A percentile compares a stretch with the other conserved stretches of the same genome.
Evolutionary conservation across 2,113 vertebrate species (phyloP).

Genomic region (Monopterus albus): DNA sequence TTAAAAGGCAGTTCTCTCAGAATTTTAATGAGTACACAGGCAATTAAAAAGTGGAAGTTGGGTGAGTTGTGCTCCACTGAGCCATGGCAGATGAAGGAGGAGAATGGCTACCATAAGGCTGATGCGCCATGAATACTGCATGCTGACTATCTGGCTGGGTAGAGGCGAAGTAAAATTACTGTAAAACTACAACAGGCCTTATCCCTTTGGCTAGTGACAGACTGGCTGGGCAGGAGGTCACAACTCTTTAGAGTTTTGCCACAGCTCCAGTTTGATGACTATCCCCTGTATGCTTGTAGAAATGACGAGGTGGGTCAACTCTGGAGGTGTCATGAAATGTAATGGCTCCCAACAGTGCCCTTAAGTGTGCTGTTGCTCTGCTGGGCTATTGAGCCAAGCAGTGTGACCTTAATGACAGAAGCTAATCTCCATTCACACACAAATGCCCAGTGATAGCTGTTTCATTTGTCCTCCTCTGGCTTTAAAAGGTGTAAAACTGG

Average conservation of each 20-base stretch:
- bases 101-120: constrained; percentile 44
- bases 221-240: not conserved
- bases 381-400: constrained; percentile 62
- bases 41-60: constrained; percentile 82
- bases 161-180: constrained; percentile 21
- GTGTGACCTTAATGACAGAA: constrained; percentile 29
- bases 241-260: constrained; percentile 42
- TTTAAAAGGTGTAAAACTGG: constrained; percentile 46
- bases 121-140: constrained; percentile 26
- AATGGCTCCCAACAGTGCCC: constrained; percentile 49
- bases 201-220: constrained; percentile 21
- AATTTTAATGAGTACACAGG: constrained; percentile 73
- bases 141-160: constrained; percentile 29
- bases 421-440: constrained; percentile 67
- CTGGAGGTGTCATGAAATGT: constrained; percentile 47
- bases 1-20: constrained; percentile 57
- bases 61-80: constrained; percentile 72
- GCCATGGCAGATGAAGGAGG: constrained; percentile 64
- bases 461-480: constrained; percentile 32
- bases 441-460: constrained; percentile 46
- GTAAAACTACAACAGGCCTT: constrained; percentile 49
- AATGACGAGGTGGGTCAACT: constrained; percentile 46
- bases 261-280: constrained; percentile 43
- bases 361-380: constrained; percentile 29
- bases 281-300: constrained; percentile 14